Evolutionary conservation across 2,113 vertebrate genomes (phyloP), one percentile per base, ranked within the genome.

Genomic region (Neopipo cinnamomea): DNA sequence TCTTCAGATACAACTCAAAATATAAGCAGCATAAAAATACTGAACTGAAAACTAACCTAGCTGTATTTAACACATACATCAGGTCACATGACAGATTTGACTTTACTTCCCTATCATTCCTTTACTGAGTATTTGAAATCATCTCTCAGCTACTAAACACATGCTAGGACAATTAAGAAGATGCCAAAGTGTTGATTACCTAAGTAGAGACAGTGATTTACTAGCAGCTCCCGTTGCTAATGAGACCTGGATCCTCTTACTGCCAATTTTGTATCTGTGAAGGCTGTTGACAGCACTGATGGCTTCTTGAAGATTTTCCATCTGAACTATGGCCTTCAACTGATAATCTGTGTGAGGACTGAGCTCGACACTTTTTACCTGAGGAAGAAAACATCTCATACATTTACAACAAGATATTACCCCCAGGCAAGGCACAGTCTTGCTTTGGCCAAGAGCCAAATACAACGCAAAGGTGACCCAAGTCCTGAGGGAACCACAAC

Each of bases 331-430:
- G 50, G 99, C 99, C 96, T 98, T 99, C 89, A 99, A 95, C 95
- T 99, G 99, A 92, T 99, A 99, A 95, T 99, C 99, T 5, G 99
- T 99, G 88, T 99, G 99, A 58, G 99, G 99, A 93, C 99, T 99
- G 68, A 99, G 98, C 89, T 99, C 99, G 63, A 99, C 98, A 49
- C 92, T 96, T 96, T 98, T 99, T 90, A 99, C 98, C 99, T 99
- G 77, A 27, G 5, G 22, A 83, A 31, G 70, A 74, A 78, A 31
- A 50, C 18, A 42, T 4, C 13, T 49, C 56, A 42, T 3, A 37
- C 2, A 16, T 39, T 88, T 31, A 72, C 10, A 22, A 22, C 21
- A 50, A 49, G 77, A 31, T 2, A 67, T 13, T 28, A 70, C 66
- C 15, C 14, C 24, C 46, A 77, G 6, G 30, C 42, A 74, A 81